These are phyloP conservation scores for Coryphaenoides rupestris DNA, from an alignment of 2,113 vertebrate genomes.

Conservation along the genomic window DNA sequence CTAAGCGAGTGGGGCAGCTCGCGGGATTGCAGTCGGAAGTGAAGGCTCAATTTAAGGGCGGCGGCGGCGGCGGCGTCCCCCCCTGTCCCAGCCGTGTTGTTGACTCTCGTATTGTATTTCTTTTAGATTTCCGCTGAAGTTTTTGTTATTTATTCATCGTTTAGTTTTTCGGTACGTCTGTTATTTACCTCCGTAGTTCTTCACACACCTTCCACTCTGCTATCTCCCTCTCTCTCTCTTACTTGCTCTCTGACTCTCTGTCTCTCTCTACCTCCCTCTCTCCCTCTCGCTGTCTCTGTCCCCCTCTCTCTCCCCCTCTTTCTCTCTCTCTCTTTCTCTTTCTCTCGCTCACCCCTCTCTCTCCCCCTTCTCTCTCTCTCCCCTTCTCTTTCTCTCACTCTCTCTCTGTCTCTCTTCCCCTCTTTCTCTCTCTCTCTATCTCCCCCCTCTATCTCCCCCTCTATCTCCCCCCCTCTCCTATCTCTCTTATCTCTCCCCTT, in stretches of 20 bases:
- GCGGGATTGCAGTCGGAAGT: conserved; percentile 43
- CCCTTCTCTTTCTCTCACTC: too few species aligned
- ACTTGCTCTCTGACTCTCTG: background rate
- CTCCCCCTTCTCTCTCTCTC: too few species aligned
- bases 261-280: background rate
- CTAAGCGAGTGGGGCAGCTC: conserved; percentile 49
- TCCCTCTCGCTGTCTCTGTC: background rate
- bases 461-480: conserved; percentile 6
- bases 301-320: conserved; percentile 4
- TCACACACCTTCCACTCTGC: background rate
- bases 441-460: too few species aligned
- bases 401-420: too few species aligned
- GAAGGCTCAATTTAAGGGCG: conserved; percentile 37
- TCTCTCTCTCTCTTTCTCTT: conserved; percentile 6
- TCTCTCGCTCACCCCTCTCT: background rate
- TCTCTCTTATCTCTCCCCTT: background rate
- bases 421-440: background rate
- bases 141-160: too few species aligned
- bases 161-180: conserved; percentile 3
- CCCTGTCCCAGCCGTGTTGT: conserved; percentile 6
- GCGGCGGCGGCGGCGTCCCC: too few species aligned
- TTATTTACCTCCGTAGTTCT: conserved; percentile 1
- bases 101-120: too few species aligned
- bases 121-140: too few species aligned
- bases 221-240: background rate